Percentiles rank a stretch among this genome's conserved stretches.
Conservation (phyloP, 2,888 invertebrate species). For the Synanthedon tipuliformis region DNA sequence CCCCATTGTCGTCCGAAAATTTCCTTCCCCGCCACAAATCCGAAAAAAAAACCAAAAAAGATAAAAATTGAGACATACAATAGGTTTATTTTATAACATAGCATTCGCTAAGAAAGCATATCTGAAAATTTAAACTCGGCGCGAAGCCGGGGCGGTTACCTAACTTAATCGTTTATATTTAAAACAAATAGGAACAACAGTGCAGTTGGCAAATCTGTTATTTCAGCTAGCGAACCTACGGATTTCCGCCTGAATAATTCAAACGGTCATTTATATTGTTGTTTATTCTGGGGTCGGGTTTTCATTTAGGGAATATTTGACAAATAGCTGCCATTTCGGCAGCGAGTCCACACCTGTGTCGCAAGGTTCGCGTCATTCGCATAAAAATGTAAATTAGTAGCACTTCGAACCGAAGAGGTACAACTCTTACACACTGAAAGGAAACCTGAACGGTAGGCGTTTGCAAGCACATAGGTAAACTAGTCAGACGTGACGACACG, state of each 20-base stretch:
- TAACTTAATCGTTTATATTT: not conserved
- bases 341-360: not conserved
- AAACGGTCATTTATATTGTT: conserved; percentile 6
- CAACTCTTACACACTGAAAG: too few species aligned
- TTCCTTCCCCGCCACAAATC: too few species aligned
- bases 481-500: too few species aligned
- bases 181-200: not conserved
- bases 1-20: too few species aligned
- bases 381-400: not conserved
- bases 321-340: conserved; percentile 7
- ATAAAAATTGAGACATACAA: too few species aligned
- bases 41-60: too few species aligned
- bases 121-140: too few species aligned
- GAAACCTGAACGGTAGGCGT: too few species aligned
- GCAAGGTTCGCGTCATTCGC: not conserved
- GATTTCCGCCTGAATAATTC: conserved; percentile 7
- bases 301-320: conserved; percentile 12
- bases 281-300: conserved; percentile 9
- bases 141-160: too few species aligned
- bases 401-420: not conserved
- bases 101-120: too few species aligned
- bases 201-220: not conserved
- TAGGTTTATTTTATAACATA: too few species aligned
- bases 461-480: too few species aligned
- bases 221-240: conserved; percentile 1